phyloP scores from a whole-genome alignment of 2,113 vertebrate genomes.

The Sprattus sprattus region DNA sequence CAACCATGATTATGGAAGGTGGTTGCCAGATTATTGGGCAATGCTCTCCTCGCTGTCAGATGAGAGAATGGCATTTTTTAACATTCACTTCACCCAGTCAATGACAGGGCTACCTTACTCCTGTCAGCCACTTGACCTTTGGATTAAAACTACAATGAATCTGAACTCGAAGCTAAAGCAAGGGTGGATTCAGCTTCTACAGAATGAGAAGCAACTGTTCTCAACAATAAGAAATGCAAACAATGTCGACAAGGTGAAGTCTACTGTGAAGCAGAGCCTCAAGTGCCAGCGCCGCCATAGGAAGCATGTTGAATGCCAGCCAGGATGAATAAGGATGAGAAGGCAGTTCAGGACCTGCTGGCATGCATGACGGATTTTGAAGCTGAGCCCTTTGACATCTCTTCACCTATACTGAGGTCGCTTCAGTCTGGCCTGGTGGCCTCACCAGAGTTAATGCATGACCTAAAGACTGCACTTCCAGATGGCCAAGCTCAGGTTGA shows the following conservation, averaged over 20 bases:
- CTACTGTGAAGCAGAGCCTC: slow-evolving; percentile 6
- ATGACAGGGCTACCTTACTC: too few relatives aligned
- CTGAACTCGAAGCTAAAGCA: slow-evolving; percentile 15
- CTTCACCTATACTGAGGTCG: slow-evolving; percentile 8
- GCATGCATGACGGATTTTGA: slow-evolving; percentile 17
- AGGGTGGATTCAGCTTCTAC: slow-evolving; percentile 12
- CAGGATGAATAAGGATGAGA: slow-evolving; percentile 20
- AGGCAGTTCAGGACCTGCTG: slow-evolving; percentile 17
- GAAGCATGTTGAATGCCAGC: slow-evolving; percentile 15
- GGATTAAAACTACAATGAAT: slow-evolving; percentile 5
- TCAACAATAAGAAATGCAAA: slow-evolving; percentile 6
- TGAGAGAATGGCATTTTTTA: background rate
- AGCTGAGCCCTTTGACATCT: slow-evolving; percentile 4
- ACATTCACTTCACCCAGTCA: too few relatives aligned
- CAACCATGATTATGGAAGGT: slow-evolving; percentile 18
- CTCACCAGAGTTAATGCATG: background rate
- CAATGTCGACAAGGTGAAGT: background rate
- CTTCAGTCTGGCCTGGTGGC: slow-evolving; percentile 3
- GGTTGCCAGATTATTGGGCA: slow-evolving; percentile 17
- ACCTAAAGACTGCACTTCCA: slow-evolving; percentile 15
- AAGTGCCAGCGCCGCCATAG: slow-evolving; percentile 11
- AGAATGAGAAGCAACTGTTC: slow-evolving; percentile 14
- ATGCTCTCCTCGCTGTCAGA: slow-evolving; percentile 15
- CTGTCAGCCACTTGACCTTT: background rate
- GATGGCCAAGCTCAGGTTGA: slow-evolving; percentile 9